Base-by-base conservation (phyloP, 1,140 invertebrate species). In the Himalopsyche phryganea region DNA sequence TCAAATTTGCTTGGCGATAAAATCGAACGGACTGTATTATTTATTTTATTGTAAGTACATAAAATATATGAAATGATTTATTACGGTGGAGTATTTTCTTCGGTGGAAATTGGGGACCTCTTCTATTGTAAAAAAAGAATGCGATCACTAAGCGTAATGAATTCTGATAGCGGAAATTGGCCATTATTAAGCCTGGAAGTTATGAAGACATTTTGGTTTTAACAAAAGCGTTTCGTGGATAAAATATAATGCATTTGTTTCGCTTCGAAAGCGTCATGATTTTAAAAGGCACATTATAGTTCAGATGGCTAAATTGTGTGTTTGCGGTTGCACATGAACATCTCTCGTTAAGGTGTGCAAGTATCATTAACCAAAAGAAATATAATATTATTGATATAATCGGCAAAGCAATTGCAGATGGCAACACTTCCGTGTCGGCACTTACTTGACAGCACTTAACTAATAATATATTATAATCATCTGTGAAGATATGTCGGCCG, bases 271-370 rank as follows among this genome's bases (percentile, higher is more conserved):
- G 48, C 28, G 6, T 50, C 35, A 20, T 28, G 23, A 33, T 44
- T 14, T 57, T 44, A 11, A 56, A 57, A 57, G 46, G 47, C 54
- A 50, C 54, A 57, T 57, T 57, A 57, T 50, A 57, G 23, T 42
- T 50, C 54, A 35, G 49, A 50, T 33, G 54, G 54, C 32, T 33
- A 35, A 57, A 44, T 2, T 15, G 13, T 15, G 5, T 10, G 18
- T 17, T 5, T 19, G 42, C 42, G 2, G 14, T 15, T 5, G 42
- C 9, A 45, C 38, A 4, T 13, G n/a, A n/a, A 11, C 7, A 32
- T n/a, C 17, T 49, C 45, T 19, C 41, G 32, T 17, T n/a, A 1
- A 10, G 14, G 10, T 19, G 11, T 18, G 36, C 28, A 47, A 48
- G 45, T 28, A 28, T 28, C 18, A 48, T 48, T 40, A 56, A 33